These are phyloP conservation scores for Enteromius anoplus DNA, from an alignment of 2,797 vertebrate species.

Conservation along the genomic window DNA sequence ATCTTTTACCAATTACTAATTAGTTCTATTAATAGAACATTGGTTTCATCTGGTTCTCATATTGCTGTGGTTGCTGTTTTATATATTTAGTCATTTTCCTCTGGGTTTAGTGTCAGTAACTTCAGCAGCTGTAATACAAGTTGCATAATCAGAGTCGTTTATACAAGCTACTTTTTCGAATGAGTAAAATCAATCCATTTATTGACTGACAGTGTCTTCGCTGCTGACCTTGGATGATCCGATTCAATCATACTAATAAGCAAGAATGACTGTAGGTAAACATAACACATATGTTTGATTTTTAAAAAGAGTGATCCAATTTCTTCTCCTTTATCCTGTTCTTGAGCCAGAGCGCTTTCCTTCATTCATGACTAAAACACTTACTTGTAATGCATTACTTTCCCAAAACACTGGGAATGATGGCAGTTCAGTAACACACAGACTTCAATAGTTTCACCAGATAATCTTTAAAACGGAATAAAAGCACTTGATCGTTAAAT, in stretches of 20 bases:
- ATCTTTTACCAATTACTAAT: background rate
- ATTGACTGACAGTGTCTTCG: background rate
- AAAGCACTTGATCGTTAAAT: background rate
- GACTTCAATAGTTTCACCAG: background rate
- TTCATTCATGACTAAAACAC: background rate
- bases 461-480: background rate
- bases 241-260: background rate
- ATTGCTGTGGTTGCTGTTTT: background rate
- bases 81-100: background rate
- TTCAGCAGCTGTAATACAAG: background rate
- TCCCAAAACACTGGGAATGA: background rate
- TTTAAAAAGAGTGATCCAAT: background rate
- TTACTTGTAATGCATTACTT: background rate
- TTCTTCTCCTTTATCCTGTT: too few species aligned
- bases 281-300: background rate
- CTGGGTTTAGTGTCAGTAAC: background rate
- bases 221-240: background rate
- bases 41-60: background rate
- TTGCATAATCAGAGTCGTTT: background rate
- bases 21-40: background rate
- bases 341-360: too few species aligned
- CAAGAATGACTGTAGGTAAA: background rate
- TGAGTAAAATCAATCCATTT: background rate
- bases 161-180: background rate
- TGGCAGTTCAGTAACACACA: constrained; percentile 8